Conservation (phyloP, 2,113 vertebrate genomes). For the Proteles cristata region DNA sequence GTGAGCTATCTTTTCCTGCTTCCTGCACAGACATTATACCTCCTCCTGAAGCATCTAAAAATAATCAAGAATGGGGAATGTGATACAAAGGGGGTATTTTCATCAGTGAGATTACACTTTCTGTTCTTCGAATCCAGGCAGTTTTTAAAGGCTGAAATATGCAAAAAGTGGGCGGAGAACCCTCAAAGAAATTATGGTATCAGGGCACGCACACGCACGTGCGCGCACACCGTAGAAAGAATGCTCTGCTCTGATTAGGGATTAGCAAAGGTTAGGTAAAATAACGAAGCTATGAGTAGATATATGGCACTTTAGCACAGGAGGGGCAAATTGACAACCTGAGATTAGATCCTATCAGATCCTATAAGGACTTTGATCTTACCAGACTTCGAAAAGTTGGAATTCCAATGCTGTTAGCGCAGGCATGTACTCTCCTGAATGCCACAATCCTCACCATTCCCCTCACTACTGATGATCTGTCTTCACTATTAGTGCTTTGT, state of each 20-base stretch:
- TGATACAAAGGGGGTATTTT: background rate
- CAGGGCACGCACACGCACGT: background rate
- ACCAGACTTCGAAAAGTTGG: background rate
- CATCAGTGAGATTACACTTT: background rate
- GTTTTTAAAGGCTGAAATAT: conserved; percentile 35
- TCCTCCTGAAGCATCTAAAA: background rate
- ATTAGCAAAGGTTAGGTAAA: background rate
- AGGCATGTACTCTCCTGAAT: background rate
- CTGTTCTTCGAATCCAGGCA: background rate
- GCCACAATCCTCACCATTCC: background rate
- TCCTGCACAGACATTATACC: background rate
- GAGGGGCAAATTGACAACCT: background rate
- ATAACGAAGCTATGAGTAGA: background rate
- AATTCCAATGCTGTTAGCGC: background rate
- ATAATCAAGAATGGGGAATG: background rate
- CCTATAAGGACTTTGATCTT: background rate
- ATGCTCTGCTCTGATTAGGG: background rate
- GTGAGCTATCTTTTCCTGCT: background rate
- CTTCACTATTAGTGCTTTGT: background rate
- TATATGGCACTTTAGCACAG: background rate
- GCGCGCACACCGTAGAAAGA: background rate
- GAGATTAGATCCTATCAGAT: background rate
- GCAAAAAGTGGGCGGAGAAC: background rate
- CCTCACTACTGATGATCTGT: background rate
- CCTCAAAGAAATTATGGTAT: background rate